Evolutionary conservation across 2,113 vertebrate genomes (phyloP).

Genomic region (Phasianus colchicus): DNA sequence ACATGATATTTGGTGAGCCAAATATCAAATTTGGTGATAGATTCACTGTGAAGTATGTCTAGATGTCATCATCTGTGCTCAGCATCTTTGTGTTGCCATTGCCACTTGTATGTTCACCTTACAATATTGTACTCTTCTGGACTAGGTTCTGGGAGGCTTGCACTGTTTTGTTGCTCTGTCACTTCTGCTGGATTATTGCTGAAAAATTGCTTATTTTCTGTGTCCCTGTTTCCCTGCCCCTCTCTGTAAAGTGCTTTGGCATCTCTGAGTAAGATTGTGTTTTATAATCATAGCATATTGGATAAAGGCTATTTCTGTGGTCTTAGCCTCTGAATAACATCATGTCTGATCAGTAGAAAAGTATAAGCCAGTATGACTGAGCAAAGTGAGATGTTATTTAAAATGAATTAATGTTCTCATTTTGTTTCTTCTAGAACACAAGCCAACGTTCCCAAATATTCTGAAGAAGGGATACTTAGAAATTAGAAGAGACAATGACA

Average conservation of each 20-base stretch:
- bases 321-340: not conserved
- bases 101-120: not conserved
- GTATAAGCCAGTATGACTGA: not conserved
- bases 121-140: not conserved
- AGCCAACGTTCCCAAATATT: slow-evolving; percentile 83
- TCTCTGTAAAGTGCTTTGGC: not conserved
- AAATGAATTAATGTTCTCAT: slow-evolving; percentile 21
- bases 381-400: not conserved
- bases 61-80: not conserved
- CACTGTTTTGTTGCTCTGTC: not conserved
- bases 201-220: not conserved
- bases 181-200: not conserved
- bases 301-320: not conserved
- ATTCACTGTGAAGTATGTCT: not conserved
- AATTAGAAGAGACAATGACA: slow-evolving; percentile 85
- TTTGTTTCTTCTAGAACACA: slow-evolving; percentile 81
- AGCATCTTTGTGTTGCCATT: not conserved
- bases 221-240: not conserved
- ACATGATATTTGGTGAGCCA: not conserved
- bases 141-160: not conserved
- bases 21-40: not conserved
- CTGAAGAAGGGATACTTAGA: slow-evolving; percentile 94
- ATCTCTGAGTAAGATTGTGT: not conserved
- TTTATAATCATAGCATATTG: not conserved
- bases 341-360: not conserved